Conservation (phyloP, 2,888 invertebrate genomes). For the Stegophylla sp. region DNA sequence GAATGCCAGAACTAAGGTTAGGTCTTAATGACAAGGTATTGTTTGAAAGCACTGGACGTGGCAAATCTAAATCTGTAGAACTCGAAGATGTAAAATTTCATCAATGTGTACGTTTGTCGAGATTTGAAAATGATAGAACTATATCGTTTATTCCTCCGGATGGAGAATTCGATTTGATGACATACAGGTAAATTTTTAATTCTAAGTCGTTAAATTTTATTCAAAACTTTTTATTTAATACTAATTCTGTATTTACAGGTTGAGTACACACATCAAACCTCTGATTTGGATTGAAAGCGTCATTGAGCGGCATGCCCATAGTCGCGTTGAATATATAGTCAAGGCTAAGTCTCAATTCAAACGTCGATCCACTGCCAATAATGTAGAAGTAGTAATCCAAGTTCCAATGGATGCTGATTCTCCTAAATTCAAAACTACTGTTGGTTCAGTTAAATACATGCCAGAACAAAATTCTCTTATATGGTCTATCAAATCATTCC, state of each 20-base stretch:
- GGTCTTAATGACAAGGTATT: constrained; percentile 75
- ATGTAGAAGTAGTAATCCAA: constrained; percentile 73
- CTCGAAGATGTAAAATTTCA: constrained; percentile 76
- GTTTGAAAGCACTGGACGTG: constrained; percentile 73
- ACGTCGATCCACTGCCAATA: constrained; percentile 73
- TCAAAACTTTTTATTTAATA: background rate
- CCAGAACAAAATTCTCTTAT: constrained; percentile 72
- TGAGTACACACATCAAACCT: constrained; percentile 68
- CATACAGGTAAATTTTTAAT: constrained; percentile 67
- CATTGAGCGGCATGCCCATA: constrained; percentile 73
- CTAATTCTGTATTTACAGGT: constrained; percentile 7
- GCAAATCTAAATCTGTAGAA: constrained; percentile 75
- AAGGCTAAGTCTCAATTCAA: constrained; percentile 75
- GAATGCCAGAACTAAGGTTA: constrained; percentile 75
- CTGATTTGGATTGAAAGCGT: constrained; percentile 76
- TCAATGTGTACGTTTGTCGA: constrained; percentile 73
- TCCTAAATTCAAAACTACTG: constrained; percentile 74
- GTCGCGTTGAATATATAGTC: constrained; percentile 74
- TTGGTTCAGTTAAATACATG: constrained; percentile 72
- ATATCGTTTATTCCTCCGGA: constrained; percentile 76
- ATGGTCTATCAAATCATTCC: constrained; percentile 74
- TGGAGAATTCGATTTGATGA: constrained; percentile 76
- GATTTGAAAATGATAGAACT: constrained; percentile 75
- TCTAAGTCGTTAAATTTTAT: background rate
- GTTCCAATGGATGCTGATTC: constrained; percentile 73